Conservation (phyloP, 1,140 invertebrate species). For the Periplaneta americana region DNA sequence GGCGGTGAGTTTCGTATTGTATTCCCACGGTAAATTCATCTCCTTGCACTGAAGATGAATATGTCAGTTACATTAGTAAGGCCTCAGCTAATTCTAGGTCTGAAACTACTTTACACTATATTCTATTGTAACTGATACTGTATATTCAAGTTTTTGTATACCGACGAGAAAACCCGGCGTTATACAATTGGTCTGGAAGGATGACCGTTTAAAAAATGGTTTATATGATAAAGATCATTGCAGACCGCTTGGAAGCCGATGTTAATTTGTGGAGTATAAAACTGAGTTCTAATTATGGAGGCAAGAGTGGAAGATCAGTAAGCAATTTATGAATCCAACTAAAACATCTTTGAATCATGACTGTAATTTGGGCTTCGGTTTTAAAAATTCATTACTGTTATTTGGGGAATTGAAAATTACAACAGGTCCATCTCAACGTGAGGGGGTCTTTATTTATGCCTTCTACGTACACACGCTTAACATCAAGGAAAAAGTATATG, state of each 20-base stretch:
- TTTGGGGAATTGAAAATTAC: background rate
- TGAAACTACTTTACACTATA: background rate
- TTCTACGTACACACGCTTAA: no score
- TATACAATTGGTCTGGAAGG: background rate
- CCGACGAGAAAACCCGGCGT: background rate
- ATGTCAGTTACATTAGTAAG: background rate
- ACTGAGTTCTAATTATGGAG: background rate
- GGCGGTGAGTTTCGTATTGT: background rate
- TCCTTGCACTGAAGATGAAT: background rate
- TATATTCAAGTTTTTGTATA: background rate
- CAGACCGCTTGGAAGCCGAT: background rate
- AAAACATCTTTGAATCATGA: background rate
- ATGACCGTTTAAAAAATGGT: background rate
- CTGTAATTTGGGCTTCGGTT: background rate
- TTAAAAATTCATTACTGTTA: background rate
- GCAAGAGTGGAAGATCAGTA: background rate
- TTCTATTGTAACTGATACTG: background rate
- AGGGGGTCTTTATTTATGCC: no score
- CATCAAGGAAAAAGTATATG: no score
- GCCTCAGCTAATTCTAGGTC: background rate
- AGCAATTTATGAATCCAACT: background rate
- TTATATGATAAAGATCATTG: background rate
- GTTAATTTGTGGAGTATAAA: background rate
- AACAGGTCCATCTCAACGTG: no score
- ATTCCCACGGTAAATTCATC: background rate